Evolutionary conservation across 2,797 vertebrate genomes (phyloP).

Genomic region (Girardinus metallicus): DNA sequence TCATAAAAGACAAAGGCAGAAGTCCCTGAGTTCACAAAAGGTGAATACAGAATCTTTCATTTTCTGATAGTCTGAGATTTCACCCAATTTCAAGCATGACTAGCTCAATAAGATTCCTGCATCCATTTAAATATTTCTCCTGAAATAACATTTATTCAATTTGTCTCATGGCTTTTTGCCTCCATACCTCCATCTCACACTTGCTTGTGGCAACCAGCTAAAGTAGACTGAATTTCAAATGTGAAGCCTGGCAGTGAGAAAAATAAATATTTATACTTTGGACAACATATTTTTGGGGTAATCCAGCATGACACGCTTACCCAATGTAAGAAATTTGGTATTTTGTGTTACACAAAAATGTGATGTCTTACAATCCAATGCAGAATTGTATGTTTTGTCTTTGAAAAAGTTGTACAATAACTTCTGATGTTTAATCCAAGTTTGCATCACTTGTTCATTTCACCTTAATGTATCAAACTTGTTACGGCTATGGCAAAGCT

Average conservation of each 20-base stretch:
- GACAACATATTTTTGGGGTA: constrained; percentile 44
- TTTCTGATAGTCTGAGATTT: constrained; percentile 77
- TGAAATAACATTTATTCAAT: constrained; percentile 84
- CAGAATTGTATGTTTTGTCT: constrained; percentile 2
- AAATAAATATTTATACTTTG: constrained; percentile 43
- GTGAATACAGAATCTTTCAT: constrained; percentile 63
- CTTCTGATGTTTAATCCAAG: constrained; percentile 1
- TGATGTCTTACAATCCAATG: constrained; percentile 27
- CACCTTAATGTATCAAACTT: constrained; percentile 8
- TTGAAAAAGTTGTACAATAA: not conserved
- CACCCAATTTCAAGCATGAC: constrained; percentile 83
- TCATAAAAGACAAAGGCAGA: constrained; percentile 47
- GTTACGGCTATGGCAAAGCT: constrained; percentile 11
- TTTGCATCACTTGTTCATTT: constrained; percentile 1
- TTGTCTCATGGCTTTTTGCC: constrained; percentile 74
- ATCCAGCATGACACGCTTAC: constrained; percentile 39
- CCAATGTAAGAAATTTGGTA: constrained; percentile 42
- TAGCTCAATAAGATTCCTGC: constrained; percentile 75
- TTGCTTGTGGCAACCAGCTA: constrained; percentile 55
- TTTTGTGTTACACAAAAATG: constrained; percentile 32
- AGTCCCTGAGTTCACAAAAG: constrained; percentile 59
- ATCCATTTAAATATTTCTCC: constrained; percentile 79
- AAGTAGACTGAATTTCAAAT: constrained; percentile 37
- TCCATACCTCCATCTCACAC: constrained; percentile 60
- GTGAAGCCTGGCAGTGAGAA: constrained; percentile 28